Evolutionary conservation across 1,140 invertebrate genomes (phyloP), one percentile per base, ranked within the genome.

Genomic region (Papilio polyxenes): DNA sequence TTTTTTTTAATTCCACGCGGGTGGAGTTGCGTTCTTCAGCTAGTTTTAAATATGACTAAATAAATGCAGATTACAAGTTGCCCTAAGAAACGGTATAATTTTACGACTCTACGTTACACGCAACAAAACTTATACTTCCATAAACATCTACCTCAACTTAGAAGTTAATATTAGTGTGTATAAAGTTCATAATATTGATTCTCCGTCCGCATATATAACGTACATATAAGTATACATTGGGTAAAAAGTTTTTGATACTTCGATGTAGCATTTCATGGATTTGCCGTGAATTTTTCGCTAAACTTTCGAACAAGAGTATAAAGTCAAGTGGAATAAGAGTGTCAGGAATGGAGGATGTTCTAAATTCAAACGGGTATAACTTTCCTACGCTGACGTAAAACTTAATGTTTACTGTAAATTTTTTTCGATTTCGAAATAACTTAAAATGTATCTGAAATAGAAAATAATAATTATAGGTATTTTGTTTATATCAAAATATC

Each of bases 21-120:
- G 23, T 31, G 23, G 23, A 31, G 23, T 31, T 31, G 23, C 23
- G 23, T 31, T 31, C 23, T 31, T 31, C 23, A 31, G 23, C 23
- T 31, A 31, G 23, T 17, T 40, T 72, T 15, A 11, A 31, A 65
- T 31, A 72, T 7, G 6, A 37, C 3, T 37, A 15, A 37, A 72
- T 7, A 37, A 72, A 65, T 13, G 37, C 37, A 37, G 31, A 72
- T 40, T 72, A 72, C 13, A 40, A 72, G 2, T 72, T 23, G 65
- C 37, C 11, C 15, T 40, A 37, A 72, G 65, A 72, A 84, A 84
- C 81, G 76, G 84, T 87, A 87, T 86, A 85, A 87, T 88, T 87
- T 88, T 87, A 88, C 78, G 86, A 88, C 69, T 75, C 80, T 59
- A 79, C 82, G 78, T 85, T 87, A 84, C 84, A 87, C 85, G 84